A percentile compares a stretch with the other conserved stretches of the same genome.
These are phyloP conservation scores for Anableps anableps DNA, from an alignment of 2,797 vertebrate species.

Conservation along the genomic window DNA sequence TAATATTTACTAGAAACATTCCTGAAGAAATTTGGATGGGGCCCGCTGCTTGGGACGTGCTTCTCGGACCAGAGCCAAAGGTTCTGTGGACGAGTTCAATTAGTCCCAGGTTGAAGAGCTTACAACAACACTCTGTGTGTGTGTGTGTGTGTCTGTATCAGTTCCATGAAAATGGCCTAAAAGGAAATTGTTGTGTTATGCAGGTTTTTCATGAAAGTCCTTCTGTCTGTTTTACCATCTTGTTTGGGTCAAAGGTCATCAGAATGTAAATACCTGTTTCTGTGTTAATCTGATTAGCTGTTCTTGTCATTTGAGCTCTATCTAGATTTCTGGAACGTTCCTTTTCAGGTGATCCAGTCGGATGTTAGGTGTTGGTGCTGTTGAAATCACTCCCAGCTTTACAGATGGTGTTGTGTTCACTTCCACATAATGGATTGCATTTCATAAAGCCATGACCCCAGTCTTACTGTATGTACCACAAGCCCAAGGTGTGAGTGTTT, in stretches of 20 bases:
- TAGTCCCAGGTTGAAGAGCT: neutral
- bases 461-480: too few species aligned
- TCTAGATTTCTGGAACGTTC: neutral
- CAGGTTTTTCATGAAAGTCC: neutral
- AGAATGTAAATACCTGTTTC: neutral
- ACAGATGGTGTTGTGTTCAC: neutral
- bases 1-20: neutral
- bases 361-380: neutral
- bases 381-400: neutral
- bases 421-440: neutral
- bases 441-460: neutral
- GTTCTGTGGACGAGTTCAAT: neutral
- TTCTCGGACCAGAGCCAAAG: neutral
- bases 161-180: too few species aligned
- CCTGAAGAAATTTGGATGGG: neutral
- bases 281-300: neutral
- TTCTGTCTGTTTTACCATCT: neutral
- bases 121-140: too few species aligned
- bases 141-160: too few species aligned
- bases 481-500: too few species aligned
- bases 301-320: neutral
- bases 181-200: too few species aligned
- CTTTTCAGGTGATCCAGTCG: neutral
- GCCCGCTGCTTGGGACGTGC: neutral
- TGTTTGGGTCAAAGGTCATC: neutral